These are phyloP conservation scores for Rhynchophorus ferrugineus DNA, from an alignment of 1,140 invertebrate species.

Conservation along the genomic window DNA sequence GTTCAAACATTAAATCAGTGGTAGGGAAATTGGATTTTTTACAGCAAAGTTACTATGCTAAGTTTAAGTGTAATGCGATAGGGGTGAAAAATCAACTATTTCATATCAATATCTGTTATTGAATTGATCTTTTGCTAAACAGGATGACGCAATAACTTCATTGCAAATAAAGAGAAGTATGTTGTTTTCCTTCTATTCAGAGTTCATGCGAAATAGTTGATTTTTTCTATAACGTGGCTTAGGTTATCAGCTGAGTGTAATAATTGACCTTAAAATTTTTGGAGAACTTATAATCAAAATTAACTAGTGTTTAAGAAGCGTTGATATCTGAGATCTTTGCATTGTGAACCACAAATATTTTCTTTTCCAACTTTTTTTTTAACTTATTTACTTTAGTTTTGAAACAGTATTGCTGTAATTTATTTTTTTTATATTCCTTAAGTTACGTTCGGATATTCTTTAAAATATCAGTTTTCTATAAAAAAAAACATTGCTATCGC, in stretches of 20 bases:
- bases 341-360: neutral
- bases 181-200: neutral
- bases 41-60: constrained; percentile 33
- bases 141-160: neutral
- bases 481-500: no score
- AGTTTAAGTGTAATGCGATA: constrained; percentile 5
- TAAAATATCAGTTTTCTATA: no score
- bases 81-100: neutral
- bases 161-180: neutral
- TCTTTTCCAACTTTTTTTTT: neutral
- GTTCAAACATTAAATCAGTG: constrained; percentile 3
- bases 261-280: neutral
- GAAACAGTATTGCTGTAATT: no score
- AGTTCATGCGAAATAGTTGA: neutral
- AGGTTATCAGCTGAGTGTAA: neutral
- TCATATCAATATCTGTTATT: neutral
- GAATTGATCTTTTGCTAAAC: neutral
- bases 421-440: no score
- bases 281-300: neutral
- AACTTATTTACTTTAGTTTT: neutral
- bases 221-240: neutral
- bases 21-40: constrained; percentile 29
- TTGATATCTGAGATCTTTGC: neutral
- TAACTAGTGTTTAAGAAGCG: neutral
- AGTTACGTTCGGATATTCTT: no score